Evolutionary conservation across 2,797 vertebrate genomes (phyloP), one percentile per base, ranked within the genome.

Genomic region (Paguma larvata): DNA sequence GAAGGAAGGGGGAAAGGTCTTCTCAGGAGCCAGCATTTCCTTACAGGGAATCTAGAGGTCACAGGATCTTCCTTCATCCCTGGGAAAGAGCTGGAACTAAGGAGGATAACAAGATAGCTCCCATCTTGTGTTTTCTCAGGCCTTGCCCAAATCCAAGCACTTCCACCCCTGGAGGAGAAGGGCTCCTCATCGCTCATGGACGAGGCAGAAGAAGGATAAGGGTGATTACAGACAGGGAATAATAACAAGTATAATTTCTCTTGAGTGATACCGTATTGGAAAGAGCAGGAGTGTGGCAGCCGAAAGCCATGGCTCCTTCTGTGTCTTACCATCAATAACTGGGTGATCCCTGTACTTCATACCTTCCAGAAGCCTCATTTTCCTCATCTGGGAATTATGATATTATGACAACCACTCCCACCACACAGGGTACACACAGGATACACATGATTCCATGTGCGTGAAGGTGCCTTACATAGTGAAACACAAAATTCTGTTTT

Each of bases 11-110:
- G 25, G 1, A 62, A 72, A 87, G 27, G 6, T 18, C 88, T 78
- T 92, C 85, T 89, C 91, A 82, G 59, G 73, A 63, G 77, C 38
- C 83, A 80, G 32, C 32, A 19, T 82, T 72, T 94, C 93, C 89
- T 93, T 34, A 21, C 23, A 70, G 53, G 89, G 78, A 95, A 93
- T 70, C 68, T 75, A 7, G 62, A 95, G 93, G 84, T 84, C 96
- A 92, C 21, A 30, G 94, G 77, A 27, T 89, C 92, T 32, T 88
- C n/a, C 68, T 70, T 94, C 48, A 8, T 84, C 62, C 79, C 92
- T 78, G 88, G 80, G 82, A 95, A 95, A 92, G 48, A 82, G 27
- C 72, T 56, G 79, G 51, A 72, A 89, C 19, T 6, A 51, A 96
- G 85, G 48, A 13, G 44, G 27, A 38, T n/a, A 3, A 11, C 4